Evolutionary conservation across 2,888 invertebrate genomes (phyloP), one percentile per base, ranked within the genome.

Genomic region (Alloscopus bannaensis): DNA sequence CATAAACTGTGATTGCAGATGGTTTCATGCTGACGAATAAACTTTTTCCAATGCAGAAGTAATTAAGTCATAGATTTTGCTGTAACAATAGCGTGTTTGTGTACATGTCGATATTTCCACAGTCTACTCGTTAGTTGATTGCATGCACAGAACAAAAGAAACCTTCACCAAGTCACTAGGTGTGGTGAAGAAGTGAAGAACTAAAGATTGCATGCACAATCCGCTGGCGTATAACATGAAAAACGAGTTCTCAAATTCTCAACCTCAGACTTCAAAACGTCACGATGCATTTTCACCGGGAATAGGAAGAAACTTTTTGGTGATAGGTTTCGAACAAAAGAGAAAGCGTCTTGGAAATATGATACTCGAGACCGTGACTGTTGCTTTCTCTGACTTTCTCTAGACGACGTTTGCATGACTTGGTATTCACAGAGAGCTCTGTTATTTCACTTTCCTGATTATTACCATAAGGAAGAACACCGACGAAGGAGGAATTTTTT

Each of bases 191-290:
- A 42, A 42, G 42, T 18, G 42, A 8, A 16, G n/a, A 42, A 57
- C 55, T 72, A 72, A 64, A 40, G 72, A 64, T 64, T 64, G 72
- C 72, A 72, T 72, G 72, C 57, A 73, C 57, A 65, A 73, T 24
- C 45, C 52, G 31, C 29, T 11, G 47, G 45, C 62, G 64, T 64
- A 60, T 60, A 71, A 50, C 47, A 71, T 59, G 71, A 40, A 55
- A 73, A 64, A 47, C 20, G 31, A 50, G 31, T 65, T 55, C 42
- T 73, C 73, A 73, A 65, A 65, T 55, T 64, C 64, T 36, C 36
- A 29, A 18, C 24, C 24, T 3, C 22, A 22, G 47, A 57, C 55
- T 28, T n/a, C 22, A 47, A 65, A 65, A 73, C 36, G 73, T 73
- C 65, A 73, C 40, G 65, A n/a, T n/a, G n/a, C n/a, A n/a, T 57